These are phyloP conservation scores for Palaemon carinicauda DNA, from an alignment of 1,140 invertebrate genomes.

Conservation along the genomic window DNA sequence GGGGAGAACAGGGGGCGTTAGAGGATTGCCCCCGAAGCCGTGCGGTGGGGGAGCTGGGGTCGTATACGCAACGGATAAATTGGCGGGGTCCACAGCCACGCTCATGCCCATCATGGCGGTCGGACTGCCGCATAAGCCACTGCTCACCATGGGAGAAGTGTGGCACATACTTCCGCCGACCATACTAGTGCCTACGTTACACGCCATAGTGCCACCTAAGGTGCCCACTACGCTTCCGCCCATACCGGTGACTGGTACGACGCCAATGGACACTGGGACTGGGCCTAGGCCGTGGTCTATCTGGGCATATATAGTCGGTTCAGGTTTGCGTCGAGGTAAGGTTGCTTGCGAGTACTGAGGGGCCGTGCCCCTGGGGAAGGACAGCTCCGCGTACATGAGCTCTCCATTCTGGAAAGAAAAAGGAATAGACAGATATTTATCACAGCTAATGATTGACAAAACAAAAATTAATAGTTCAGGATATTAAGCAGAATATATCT, in stretches of 20 bases:
- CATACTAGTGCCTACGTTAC: neutral
- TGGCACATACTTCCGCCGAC: neutral
- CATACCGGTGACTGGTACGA: conserved; percentile 7
- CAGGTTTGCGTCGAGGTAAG: conserved; percentile 31
- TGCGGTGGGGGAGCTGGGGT: conserved; percentile 19
- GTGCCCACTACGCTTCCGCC: conserved; percentile 25
- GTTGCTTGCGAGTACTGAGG: neutral
- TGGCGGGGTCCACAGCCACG: neutral
- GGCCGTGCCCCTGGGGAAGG: conserved; percentile 17
- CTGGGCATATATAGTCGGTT: conserved; percentile 39
- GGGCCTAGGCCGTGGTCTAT: conserved; percentile 31
- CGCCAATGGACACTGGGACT: neutral
- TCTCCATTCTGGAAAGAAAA: conserved; percentile 13
- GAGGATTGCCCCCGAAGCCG: conserved; percentile 18
- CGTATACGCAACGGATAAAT: neutral
- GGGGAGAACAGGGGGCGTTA: conserved; percentile 18
- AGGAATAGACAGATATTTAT: too few relatives aligned
- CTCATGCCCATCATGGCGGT: neutral
- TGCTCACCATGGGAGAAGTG: neutral
- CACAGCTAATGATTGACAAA: too few relatives aligned
- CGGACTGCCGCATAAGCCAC: neutral
- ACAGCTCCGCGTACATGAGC: conserved; percentile 45
- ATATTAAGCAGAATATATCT: too few relatives aligned
- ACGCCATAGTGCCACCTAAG: conserved; percentile 15
- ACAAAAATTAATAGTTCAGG: too few relatives aligned